Evolutionary conservation across 2,888 invertebrate species (phyloP).

Genomic region (Camptogramma bilineatum): DNA sequence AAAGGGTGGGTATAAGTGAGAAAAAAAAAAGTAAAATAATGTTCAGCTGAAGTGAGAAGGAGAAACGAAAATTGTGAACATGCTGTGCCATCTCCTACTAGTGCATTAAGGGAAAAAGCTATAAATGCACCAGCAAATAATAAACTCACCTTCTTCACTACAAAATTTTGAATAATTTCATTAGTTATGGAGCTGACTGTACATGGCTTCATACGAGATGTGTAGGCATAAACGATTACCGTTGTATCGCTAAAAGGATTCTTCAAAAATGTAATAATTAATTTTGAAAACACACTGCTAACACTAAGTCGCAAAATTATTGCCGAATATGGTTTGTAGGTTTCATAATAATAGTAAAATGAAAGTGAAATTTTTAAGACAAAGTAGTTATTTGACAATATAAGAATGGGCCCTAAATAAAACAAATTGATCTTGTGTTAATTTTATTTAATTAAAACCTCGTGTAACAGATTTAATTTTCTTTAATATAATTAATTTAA

Average conservation of each 20-base stretch:
- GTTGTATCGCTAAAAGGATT: conserved; percentile 41
- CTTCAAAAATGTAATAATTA: conserved; percentile 37
- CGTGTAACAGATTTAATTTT: conserved; percentile 13
- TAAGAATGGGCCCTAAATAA: conserved; percentile 18
- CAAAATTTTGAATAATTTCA: no score
- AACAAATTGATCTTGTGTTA: conserved; percentile 39
- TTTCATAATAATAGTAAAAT: neutral
- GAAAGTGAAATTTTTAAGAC: no score
- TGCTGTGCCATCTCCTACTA: no score
- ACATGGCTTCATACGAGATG: conserved; percentile 17
- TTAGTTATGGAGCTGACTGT: conserved; percentile 29
- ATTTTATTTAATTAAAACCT: conserved; percentile 56
- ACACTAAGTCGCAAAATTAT: conserved; percentile 30
- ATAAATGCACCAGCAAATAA: no score
- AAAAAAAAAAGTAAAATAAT: no score
- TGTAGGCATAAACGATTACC: conserved; percentile 35
- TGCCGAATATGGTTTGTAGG: neutral
- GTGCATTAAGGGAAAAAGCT: no score
- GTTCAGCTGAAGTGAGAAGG: no score
- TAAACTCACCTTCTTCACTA: no score
- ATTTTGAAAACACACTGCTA: conserved; percentile 23
- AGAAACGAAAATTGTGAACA: no score
- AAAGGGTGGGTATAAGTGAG: no score
- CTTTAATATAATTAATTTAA: neutral
- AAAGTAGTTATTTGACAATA: neutral